Percentiles rank a stretch among this genome's conserved stretches.
phyloP scores from a whole-genome alignment of 2,888 invertebrate genomes.

The Lysandra bellargus region DNA sequence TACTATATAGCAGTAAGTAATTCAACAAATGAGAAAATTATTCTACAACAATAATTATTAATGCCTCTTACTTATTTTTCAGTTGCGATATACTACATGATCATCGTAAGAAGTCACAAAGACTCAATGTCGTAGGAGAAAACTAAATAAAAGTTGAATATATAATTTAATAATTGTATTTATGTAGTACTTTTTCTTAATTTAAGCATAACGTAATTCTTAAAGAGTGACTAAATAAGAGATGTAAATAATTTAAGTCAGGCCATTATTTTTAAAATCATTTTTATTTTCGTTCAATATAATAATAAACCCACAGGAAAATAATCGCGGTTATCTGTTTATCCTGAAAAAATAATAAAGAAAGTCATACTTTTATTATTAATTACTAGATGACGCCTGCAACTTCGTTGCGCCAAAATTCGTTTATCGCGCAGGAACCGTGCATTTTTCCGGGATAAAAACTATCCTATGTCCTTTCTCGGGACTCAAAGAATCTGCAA shows the following conservation, averaged over 20 bases:
- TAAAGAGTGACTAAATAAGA: too few relatives aligned
- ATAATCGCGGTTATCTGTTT: conserved; percentile 38
- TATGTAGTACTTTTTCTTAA: not conserved
- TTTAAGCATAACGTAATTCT: too few relatives aligned
- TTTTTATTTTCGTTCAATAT: too few relatives aligned
- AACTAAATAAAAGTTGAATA: not conserved
- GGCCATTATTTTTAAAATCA: too few relatives aligned
- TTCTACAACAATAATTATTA: not conserved
- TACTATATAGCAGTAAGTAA: too few relatives aligned
- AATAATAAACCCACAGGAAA: conserved; percentile 37
- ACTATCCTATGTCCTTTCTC: too few relatives aligned
- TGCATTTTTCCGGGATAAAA: too few relatives aligned
- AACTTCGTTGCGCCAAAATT: too few relatives aligned
- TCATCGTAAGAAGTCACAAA: conserved; percentile 48
- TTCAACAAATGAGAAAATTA: too few relatives aligned
- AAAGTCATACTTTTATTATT: not conserved
- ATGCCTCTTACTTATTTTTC: conserved; percentile 40
- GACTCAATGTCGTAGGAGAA: conserved; percentile 36
- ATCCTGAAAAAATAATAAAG: conserved; percentile 34
- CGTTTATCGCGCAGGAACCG: too few relatives aligned
- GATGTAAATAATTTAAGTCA: too few relatives aligned
- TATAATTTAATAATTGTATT: not conserved
- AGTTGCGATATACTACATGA: conserved; percentile 49
- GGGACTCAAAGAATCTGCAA: too few relatives aligned
- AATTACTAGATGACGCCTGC: not conserved